Conservation (phyloP, 2,888 invertebrate species). For the Drosophila percnosoma region DNA sequence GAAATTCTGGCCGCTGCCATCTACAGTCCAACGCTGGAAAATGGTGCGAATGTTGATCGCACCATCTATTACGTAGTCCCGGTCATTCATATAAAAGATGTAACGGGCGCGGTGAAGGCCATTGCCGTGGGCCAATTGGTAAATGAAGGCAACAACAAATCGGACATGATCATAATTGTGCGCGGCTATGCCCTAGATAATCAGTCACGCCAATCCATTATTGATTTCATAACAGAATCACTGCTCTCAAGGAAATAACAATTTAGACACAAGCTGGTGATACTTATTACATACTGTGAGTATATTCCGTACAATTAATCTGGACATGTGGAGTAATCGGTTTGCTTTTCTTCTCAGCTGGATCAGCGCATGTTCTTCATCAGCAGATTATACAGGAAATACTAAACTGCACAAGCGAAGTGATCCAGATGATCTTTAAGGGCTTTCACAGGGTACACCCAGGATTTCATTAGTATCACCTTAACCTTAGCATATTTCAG, state of each 20-base stretch:
- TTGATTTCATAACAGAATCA: neutral
- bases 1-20: neutral
- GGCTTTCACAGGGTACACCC: fast-evolving
- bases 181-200: constrained; percentile 2
- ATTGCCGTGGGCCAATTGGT: constrained; percentile 33
- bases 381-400: neutral
- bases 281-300: neutral
- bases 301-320: neutral
- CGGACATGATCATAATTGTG: neutral
- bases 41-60: neutral
- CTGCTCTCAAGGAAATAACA: constrained; percentile 3
- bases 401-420: neutral
- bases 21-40: neutral
- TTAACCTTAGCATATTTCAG: neutral
- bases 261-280: neutral
- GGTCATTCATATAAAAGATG: constrained; percentile 10
- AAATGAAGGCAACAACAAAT: neutral
- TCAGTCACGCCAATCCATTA: neutral
- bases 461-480: neutral
- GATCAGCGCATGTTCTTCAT: neutral
- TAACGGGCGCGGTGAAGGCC: constrained; percentile 21
- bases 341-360: neutral
- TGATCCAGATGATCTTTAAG: neutral
- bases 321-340: neutral
- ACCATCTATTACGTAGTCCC: constrained; percentile 32